phyloP scores from a whole-genome alignment of 2,888 invertebrate species.

The Orchestes rusci region DNA sequence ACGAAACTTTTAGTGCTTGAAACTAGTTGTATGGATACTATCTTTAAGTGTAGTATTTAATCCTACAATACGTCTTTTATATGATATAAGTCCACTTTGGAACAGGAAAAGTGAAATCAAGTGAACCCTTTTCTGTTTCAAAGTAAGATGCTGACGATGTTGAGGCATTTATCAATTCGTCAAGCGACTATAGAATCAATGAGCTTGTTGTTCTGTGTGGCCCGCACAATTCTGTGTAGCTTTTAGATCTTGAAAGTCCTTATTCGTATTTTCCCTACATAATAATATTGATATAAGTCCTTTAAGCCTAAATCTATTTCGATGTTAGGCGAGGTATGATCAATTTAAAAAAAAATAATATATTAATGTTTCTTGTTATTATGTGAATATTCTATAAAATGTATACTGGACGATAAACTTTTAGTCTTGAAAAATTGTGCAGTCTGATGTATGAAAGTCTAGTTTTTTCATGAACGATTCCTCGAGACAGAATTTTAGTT shows the following conservation, averaged over 20 bases:
- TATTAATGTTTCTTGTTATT: slow-evolving; percentile 48
- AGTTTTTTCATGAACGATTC: too few species aligned
- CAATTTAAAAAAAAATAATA: slow-evolving; percentile 42
- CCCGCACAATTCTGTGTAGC: slow-evolving; percentile 40
- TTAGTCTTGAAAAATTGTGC: slow-evolving; percentile 4
- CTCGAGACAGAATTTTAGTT: too few species aligned
- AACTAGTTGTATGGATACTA: too few species aligned
- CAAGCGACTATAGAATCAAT: too few species aligned
- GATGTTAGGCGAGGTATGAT: slow-evolving; percentile 39
- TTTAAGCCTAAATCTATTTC: slow-evolving; percentile 40
- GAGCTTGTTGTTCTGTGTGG: slow-evolving; percentile 27
- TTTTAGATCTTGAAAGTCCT: slow-evolving; percentile 38
- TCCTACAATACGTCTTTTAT: too few species aligned
- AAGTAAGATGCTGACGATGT: too few species aligned
- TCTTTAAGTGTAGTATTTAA: too few species aligned
- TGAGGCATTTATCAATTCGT: too few species aligned
- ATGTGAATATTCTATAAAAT: slow-evolving; percentile 43
- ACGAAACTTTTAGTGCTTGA: slow-evolving; percentile 20
- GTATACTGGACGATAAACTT: slow-evolving; percentile 34
- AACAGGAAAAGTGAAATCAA: too few species aligned
- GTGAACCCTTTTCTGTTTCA: too few species aligned
- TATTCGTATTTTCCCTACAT: slow-evolving; percentile 41
- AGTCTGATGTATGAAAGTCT: too few species aligned
- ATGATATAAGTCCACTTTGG: too few species aligned
- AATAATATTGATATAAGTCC: slow-evolving; percentile 30